Evolutionary conservation across 2,888 invertebrate species (phyloP).

Genomic region (Meteorus cinctellus): DNA sequence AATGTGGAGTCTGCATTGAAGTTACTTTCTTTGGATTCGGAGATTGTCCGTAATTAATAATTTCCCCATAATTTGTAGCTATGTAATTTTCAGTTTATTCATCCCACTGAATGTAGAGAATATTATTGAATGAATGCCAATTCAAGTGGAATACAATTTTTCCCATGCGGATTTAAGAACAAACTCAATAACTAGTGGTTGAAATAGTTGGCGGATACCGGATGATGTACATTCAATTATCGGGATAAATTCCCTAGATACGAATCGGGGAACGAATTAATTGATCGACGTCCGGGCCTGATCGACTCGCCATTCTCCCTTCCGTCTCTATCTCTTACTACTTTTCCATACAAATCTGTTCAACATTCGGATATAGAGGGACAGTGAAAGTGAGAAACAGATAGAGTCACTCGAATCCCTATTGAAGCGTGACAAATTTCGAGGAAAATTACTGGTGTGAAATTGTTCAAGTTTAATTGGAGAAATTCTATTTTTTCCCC

Average conservation of each 20-base stretch:
- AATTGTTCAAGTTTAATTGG: background rate
- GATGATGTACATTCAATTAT: conserved; percentile 49
- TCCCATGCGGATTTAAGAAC: background rate
- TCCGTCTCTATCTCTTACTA: conserved; percentile 19
- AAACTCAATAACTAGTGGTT: conserved; percentile 25
- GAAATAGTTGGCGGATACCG: conserved; percentile 24
- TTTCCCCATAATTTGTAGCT: too few species aligned
- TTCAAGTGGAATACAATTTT: background rate
- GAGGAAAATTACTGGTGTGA: conserved; percentile 8
- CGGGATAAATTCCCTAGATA: conserved; percentile 46
- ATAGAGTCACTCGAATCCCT: conserved; percentile 25
- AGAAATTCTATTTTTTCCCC: conserved; percentile 1
- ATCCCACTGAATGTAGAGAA: background rate
- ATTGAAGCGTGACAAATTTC: background rate
- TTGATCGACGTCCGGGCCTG: conserved; percentile 47
- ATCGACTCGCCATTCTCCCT: conserved; percentile 32
- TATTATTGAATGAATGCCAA: background rate
- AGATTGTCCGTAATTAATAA: too few species aligned
- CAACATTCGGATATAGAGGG: conserved; percentile 14
- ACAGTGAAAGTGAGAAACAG: conserved; percentile 15
- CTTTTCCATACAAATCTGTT: background rate
- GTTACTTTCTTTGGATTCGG: too few species aligned
- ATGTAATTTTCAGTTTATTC: background rate
- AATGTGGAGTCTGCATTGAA: too few species aligned
- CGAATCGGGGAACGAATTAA: conserved; percentile 50